Conservation (phyloP, 1,140 invertebrate species). For the Brachionus rubens region DNA sequence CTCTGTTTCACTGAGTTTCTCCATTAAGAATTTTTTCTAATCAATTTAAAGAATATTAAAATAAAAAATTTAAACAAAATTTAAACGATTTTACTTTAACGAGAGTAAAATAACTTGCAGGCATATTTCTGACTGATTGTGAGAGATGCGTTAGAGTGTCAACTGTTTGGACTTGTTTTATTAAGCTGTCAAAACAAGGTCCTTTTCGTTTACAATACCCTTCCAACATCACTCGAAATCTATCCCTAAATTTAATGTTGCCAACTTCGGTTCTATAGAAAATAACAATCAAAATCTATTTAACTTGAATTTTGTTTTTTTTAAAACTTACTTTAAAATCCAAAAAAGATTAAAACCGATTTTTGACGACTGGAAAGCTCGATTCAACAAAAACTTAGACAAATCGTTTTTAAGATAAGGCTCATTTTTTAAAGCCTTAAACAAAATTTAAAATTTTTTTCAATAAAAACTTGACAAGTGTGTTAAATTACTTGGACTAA, state of each 20-base stretch:
- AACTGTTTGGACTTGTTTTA: constrained; percentile 79
- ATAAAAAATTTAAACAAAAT: background rate
- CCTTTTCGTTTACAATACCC: constrained; percentile 86
- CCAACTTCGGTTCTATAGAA: constrained; percentile 63
- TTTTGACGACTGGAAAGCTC: constrained; percentile 83
- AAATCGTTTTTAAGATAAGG: constrained; percentile 85
- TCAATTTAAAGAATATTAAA: too few relatives aligned
- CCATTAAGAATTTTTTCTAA: constrained; percentile 17
- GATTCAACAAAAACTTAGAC: constrained; percentile 78
- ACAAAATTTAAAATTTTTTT: constrained; percentile 8
- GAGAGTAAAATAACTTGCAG: background rate
- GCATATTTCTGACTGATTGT: constrained; percentile 46
- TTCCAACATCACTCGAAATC: constrained; percentile 87
- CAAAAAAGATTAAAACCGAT: constrained; percentile 96
- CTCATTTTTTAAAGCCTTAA: constrained; percentile 83
- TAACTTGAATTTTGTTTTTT: background rate
- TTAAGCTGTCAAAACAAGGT: constrained; percentile 75
- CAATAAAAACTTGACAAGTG: background rate
- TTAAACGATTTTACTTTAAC: constrained; percentile 4
- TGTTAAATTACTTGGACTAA: constrained; percentile 72
- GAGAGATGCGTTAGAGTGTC: constrained; percentile 76
- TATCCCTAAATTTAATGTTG: constrained; percentile 62
- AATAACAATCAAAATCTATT: background rate
- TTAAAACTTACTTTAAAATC: constrained; percentile 70
- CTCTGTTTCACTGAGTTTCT: constrained; percentile 64